These are phyloP conservation scores for Apostichopus leukothele DNA, from an alignment of 53 echinoderm and acorn worm species.

Conservation along the genomic window DNA sequence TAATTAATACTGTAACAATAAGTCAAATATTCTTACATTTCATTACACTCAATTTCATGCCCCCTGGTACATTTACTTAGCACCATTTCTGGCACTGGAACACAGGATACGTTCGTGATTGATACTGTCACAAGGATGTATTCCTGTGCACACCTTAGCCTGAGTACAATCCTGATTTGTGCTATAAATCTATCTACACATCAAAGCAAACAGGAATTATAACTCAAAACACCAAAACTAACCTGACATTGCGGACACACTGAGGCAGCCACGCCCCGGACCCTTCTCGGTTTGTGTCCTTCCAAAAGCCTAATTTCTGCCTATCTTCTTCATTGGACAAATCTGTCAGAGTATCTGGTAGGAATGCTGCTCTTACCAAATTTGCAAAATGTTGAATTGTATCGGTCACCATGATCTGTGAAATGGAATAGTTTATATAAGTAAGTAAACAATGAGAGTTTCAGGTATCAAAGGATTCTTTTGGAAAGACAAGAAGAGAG, in stretches of 20 bases:
- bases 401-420: conserved; percentile 84
- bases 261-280: conserved; percentile 96
- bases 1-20: no score
- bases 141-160: no score
- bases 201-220: neutral
- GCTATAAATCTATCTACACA: neutral
- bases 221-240: neutral
- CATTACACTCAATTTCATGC: no score
- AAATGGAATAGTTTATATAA: neutral
- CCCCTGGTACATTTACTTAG: no score
- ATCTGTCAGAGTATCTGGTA: conserved; percentile 75
- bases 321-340: conserved; percentile 63
- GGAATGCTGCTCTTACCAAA: conserved; percentile 93
- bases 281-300: conserved; percentile 69
- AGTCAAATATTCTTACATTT: no score
- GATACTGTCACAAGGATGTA: no score
- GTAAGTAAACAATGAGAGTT: no score
- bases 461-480: no score
- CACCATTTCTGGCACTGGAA: no score
- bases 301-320: conserved; percentile 77
- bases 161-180: neutral
- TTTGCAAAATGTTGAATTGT: conserved; percentile 80
- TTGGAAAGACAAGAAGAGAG: no score
- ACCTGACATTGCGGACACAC: conserved; percentile 93
- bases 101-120: no score